Base-by-base conservation (phyloP, 37 sponge, comb jelly and placozoan species). In the Spongia lamella region DNA sequence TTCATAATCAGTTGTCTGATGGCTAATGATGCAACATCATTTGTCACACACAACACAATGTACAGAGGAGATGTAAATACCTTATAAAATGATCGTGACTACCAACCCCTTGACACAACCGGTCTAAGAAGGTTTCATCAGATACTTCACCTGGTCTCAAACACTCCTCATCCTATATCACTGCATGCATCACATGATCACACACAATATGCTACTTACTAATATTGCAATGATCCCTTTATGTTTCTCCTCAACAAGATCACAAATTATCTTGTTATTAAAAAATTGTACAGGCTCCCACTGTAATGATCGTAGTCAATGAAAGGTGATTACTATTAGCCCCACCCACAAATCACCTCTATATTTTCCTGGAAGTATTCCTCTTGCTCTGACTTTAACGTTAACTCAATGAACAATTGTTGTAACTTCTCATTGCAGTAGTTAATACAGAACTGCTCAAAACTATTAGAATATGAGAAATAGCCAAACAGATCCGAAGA, bases 391-490 rank as follows among this genome's bases (percentile, higher is more conserved):
- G 84, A 77, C 37, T 80, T 84, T 51, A 92, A 74, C 1, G 88
- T 92, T 33, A 92, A 68, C 35, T 92, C 88, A 56, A 92, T 87
- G 78, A 92, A 92, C 56, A 92, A 77, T 68, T 92, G 93, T 63
- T 92, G 93, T 5, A 92, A 78, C 52, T 92, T 92, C 79, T 92
- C 93, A 49, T 92, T 92, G 76, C 93, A 92, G 63, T 88, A 92
- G 75, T 92, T 92, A 77, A 92, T 92, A 65, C 93, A 92, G 57
- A 92, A 92, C 79, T 92, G 93, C 68, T 92, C 93, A 57, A 92
- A 92, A 37, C 84, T 59, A 68, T 75, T 29, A 16, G 34, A 76
- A 76, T n/a, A n/a, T n/a, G n/a, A n/a, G n/a, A n/a, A n/a, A n/a
- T n/a, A n/a, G n/a, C n/a, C n/a, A n/a, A n/a, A n/a, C n/a, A n/a